Base-by-base conservation (phyloP, 2,797 vertebrate species). In the Mormyrops boulengeri region DNA sequence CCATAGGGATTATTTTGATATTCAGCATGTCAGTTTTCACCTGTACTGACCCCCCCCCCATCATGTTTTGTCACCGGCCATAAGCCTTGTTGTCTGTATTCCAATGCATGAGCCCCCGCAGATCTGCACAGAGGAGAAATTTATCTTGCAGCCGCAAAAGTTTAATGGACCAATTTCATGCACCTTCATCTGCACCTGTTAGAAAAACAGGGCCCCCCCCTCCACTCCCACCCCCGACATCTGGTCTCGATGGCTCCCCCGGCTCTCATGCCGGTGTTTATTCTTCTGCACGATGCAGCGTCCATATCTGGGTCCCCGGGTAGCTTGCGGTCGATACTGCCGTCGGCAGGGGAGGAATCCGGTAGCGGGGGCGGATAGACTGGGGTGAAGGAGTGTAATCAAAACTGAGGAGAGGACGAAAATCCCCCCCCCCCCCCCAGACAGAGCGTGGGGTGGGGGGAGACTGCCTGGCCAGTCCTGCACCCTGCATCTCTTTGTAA, bases 121-220 rank as follows among this genome's bases (percentile, higher is more conserved):
- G 53, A 8, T n/a, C 38, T 57, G 12, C 66, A 41, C 53, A 30
- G 57, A n/a, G 52, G 30, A 89, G 38, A 14, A 90, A 73, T 90
- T 85, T 62, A 85, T 77, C 89, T 66, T 88, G 60, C 9, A 85
- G 84, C 85, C 88, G 44, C 89, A 90, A 88, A 84, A 66, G 17
- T 88, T 92, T 91, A 91, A 91, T 82, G 66, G 50, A 34, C 84
- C 80, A 4, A 17, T 87, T 92, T 90, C 90, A 90, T 82, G 80
- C 55, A 44, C 84, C 80, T 88, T 91, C 49, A 89, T 91, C 91
- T 91, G 91, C 91, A 92, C 91, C 90, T 92, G 92, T 91, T 92
- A 90, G 62, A 89, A 89, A 62, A 69, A 89, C 50, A 55, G 17
- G 22, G 26, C 55, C 26, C 84, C 87, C 84, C 22, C 89, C 17